These are phyloP conservation scores for Leiothrix lutea DNA, from an alignment of 2,113 vertebrate species.

Conservation along the genomic window DNA sequence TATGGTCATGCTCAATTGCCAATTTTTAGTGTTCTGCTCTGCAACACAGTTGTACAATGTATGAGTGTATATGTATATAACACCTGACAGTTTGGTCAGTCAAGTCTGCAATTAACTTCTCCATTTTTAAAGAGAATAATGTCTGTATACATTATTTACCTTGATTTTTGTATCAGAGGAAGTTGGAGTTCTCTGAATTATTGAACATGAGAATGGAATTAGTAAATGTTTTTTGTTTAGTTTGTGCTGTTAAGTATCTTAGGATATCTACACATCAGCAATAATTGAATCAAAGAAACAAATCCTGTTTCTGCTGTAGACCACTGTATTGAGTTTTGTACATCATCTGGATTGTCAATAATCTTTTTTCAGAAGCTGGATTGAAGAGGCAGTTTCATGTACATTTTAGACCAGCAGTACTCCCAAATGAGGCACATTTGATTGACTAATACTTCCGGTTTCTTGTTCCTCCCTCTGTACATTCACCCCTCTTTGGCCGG, in stretches of 20 bases:
- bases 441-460: not conserved
- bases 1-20: constrained; percentile 31
- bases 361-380: not conserved
- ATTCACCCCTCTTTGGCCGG: not conserved
- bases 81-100: not conserved
- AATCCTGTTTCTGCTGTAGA: not conserved
- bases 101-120: not conserved
- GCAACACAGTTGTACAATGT: not conserved
- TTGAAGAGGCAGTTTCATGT: not conserved
- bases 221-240: not conserved
- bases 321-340: not conserved
- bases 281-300: not conserved
- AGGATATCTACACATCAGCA: not conserved
- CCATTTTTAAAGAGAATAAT: not conserved
- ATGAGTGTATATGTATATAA: not conserved
- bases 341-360: not conserved
- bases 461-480: not conserved
- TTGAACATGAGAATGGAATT: not conserved
- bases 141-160: not conserved
- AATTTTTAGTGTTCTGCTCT: constrained; percentile 4
- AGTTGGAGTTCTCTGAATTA: not conserved
- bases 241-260: not conserved
- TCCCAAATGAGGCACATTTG: not conserved
- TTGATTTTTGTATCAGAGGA: not conserved
- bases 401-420: not conserved